These are phyloP conservation scores for Apocrypta bakeri DNA, from an alignment of 1,140 invertebrate species.

Conservation along the genomic window DNA sequence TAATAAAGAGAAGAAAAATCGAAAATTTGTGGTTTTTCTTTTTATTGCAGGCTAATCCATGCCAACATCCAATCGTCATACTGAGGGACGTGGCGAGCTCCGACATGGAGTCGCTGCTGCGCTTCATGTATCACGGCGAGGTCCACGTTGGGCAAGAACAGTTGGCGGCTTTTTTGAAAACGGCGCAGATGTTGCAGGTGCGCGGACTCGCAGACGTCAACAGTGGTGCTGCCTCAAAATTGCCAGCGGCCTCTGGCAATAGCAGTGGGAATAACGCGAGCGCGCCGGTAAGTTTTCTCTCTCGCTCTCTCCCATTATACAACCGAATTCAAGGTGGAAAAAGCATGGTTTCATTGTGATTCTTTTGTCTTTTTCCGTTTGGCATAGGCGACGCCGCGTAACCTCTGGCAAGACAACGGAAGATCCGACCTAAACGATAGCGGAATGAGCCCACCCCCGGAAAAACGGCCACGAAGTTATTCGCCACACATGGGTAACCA, in stretches of 20 bases:
- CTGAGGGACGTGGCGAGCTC: constrained; percentile 90
- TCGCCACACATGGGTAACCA: constrained; percentile 74
- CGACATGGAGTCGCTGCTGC: constrained; percentile 92
- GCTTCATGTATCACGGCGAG: constrained; percentile 97
- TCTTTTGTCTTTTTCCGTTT: constrained; percentile 18
- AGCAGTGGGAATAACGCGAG: constrained; percentile 66
- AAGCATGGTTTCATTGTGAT: no score
- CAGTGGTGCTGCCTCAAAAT: constrained; percentile 73
- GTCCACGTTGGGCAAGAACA: constrained; percentile 94
- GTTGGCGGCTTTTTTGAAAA: constrained; percentile 89
- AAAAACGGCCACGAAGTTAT: constrained; percentile 76
- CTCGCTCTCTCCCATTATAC: no score
- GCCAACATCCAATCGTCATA: constrained; percentile 95
- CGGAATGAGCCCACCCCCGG: constrained; percentile 73
- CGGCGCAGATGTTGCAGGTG: constrained; percentile 92
- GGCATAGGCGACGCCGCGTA: constrained; percentile 70
- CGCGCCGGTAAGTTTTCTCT: constrained; percentile 70
- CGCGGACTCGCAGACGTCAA: constrained; percentile 91
- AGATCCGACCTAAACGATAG: constrained; percentile 69
- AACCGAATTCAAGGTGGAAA: no score
- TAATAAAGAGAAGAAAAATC: no score
- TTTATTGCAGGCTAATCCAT: constrained; percentile 91
- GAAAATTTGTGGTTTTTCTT: no score
- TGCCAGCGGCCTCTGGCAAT: constrained; percentile 64
- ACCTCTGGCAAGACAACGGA: constrained; percentile 75